phyloP scores from a whole-genome alignment of 2,113 vertebrate genomes.

The Eudyptes chrysolophus region DNA sequence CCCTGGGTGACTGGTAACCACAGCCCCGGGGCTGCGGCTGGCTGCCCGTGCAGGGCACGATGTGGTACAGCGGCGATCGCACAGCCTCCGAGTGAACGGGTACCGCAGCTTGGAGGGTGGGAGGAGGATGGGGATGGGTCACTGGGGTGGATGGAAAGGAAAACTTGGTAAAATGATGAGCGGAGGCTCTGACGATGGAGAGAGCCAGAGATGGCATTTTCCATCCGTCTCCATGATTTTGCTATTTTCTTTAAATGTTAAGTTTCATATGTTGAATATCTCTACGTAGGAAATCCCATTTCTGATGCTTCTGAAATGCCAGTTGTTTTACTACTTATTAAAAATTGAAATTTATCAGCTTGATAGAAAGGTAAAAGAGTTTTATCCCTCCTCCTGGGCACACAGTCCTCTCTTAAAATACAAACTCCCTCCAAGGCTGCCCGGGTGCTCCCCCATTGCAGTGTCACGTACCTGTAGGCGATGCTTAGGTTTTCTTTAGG shows the following conservation, averaged over 20 bases:
- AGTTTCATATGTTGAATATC: neutral
- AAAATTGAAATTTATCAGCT: neutral
- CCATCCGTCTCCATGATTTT: neutral
- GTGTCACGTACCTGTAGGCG: neutral
- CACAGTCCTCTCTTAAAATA: neutral
- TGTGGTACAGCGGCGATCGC: neutral
- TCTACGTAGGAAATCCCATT: neutral
- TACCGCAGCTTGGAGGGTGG: neutral
- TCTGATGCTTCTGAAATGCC: neutral
- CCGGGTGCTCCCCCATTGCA: rapidly evolving
- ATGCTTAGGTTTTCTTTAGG: neutral
- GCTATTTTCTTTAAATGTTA: neutral
- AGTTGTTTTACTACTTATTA: neutral
- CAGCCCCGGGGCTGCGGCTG: neutral
- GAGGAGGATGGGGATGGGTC: neutral
- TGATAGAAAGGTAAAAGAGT: neutral
- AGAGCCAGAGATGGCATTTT: neutral
- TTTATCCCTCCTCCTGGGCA: neutral
- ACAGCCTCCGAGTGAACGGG: rapidly evolving
- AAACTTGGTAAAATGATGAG: neutral
- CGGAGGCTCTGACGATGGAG: neutral
- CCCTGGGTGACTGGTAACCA: neutral
- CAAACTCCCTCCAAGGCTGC: neutral
- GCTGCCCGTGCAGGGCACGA: rapidly evolving
- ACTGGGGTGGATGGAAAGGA: neutral